These are phyloP conservation scores for Helostoma temminkii DNA, from an alignment of 2,797 vertebrate genomes.

Conservation along the genomic window DNA sequence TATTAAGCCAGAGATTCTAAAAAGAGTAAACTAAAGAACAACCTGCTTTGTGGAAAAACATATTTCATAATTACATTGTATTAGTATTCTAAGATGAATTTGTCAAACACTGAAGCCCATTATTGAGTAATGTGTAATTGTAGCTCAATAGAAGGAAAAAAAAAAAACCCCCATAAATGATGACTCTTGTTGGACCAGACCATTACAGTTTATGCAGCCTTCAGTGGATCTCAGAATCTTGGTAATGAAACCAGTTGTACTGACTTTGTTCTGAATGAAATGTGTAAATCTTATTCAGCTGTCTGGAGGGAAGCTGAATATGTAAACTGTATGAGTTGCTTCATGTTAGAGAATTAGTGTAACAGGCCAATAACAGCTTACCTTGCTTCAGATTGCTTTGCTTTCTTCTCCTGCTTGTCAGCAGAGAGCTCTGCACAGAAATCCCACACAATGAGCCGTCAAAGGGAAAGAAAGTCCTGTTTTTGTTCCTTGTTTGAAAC, in stretches of 20 bases:
- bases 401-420: too few species aligned
- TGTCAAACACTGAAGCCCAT: too few species aligned
- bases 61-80: too few species aligned
- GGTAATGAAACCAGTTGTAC: constrained; percentile 54
- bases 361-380: constrained; percentile 13
- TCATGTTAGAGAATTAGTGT: background rate
- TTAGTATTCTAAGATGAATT: too few species aligned
- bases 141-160: constrained; percentile 17
- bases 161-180: constrained; percentile 63
- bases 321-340: constrained; percentile 18
- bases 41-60: too few species aligned
- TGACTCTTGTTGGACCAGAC: constrained; percentile 23
- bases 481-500: constrained; percentile 47
- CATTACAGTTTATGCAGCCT: constrained; percentile 45
- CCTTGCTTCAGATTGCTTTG: constrained; percentile 26
- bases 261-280: constrained; percentile 43
- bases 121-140: constrained; percentile 35
- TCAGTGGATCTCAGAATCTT: constrained; percentile 48
- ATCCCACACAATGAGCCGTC: constrained; percentile 23
- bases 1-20: too few species aligned
- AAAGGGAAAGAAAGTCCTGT: constrained; percentile 31
- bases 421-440: constrained; percentile 22
- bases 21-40: too few species aligned
- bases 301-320: constrained; percentile 45
- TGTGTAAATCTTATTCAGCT: constrained; percentile 42